A percentile compares a stretch with the other conserved stretches of the same genome.
phyloP scores from a whole-genome alignment of 2,113 vertebrate genomes.

The Zosterops hypoxanthus region DNA sequence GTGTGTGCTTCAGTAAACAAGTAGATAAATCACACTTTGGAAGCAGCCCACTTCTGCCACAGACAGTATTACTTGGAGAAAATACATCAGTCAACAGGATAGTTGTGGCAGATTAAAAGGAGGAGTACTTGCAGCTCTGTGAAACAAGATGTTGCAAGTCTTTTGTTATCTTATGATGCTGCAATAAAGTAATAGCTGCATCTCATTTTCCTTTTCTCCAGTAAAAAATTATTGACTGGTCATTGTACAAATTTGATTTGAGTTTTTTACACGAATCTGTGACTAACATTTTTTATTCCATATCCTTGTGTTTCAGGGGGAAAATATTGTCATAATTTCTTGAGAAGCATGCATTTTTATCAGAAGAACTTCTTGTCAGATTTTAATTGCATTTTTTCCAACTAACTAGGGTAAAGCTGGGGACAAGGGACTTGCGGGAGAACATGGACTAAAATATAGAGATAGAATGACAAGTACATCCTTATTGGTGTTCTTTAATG shows the following conservation, averaged over 20 bases:
- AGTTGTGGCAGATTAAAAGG: not conserved
- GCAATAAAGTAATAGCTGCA: not conserved
- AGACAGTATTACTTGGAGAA: not conserved
- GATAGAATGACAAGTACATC: conserved; percentile 26
- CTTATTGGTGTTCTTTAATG: not conserved
- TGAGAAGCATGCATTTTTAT: not conserved
- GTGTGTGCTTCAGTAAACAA: not conserved
- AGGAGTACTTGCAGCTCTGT: not conserved
- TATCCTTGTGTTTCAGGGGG: not conserved
- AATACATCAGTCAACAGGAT: not conserved
- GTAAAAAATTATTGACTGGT: not conserved
- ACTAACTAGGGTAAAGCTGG: conserved; percentile 34
- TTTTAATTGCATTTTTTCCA: not conserved
- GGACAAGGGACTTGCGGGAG: conserved; percentile 19
- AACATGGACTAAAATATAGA: conserved; percentile 14
- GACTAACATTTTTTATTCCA: not conserved
- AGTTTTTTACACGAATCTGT: not conserved
- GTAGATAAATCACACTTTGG: not conserved
- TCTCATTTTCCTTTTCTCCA: not conserved
- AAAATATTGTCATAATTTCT: not conserved
- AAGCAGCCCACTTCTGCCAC: not conserved
- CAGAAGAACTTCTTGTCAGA: not conserved
- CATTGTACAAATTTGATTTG: not conserved
- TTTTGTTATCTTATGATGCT: not conserved
- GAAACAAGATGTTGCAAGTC: not conserved